Evolutionary conservation across 2,113 vertebrate genomes (phyloP).

Genomic region (Nothoprocta perdicaria): DNA sequence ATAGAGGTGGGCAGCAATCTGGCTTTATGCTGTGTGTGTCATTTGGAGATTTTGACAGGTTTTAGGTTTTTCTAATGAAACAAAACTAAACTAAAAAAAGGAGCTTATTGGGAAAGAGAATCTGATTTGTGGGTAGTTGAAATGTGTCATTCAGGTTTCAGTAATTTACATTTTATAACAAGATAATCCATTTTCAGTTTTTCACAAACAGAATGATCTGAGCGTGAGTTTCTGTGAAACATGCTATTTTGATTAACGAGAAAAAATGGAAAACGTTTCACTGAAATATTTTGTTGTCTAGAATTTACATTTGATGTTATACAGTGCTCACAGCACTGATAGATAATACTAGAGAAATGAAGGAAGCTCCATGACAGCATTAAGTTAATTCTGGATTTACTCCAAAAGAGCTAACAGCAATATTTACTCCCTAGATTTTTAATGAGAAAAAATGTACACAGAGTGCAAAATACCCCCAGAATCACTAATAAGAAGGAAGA

Average conservation of each 20-base stretch:
- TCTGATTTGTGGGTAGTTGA: constrained; percentile 53
- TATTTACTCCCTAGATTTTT: constrained; percentile 54
- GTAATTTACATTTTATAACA: constrained; percentile 36
- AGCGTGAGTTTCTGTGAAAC: constrained; percentile 25
- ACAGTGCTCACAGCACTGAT: constrained; percentile 32
- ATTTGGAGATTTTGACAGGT: constrained; percentile 52
- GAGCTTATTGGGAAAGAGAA: constrained; percentile 37
- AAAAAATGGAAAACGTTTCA: constrained; percentile 38
- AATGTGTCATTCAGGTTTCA: constrained; percentile 41
- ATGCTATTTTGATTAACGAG: constrained; percentile 62
- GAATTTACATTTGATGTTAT: constrained; percentile 28
- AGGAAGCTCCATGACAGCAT: constrained; percentile 49
- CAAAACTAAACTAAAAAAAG: constrained; percentile 43
- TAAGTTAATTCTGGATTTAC: constrained; percentile 58
- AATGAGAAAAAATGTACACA: constrained; percentile 44
- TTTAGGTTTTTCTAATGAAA: constrained; percentile 52
- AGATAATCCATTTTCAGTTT: constrained; percentile 39
- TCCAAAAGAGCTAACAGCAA: constrained; percentile 29
- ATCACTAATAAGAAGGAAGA: constrained; percentile 35
- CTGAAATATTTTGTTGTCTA: constrained; percentile 38
- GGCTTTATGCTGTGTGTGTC: constrained; percentile 57
- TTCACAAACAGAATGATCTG: constrained; percentile 28
- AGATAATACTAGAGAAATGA: constrained; percentile 38
- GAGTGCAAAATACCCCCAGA: constrained; percentile 36
- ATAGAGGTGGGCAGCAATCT: constrained; percentile 57